A percentile compares a stretch with the other conserved stretches of the same genome.
Evolutionary conservation across 1,140 invertebrate species (phyloP).

Genomic region (Lutraria rhynchaena): DNA sequence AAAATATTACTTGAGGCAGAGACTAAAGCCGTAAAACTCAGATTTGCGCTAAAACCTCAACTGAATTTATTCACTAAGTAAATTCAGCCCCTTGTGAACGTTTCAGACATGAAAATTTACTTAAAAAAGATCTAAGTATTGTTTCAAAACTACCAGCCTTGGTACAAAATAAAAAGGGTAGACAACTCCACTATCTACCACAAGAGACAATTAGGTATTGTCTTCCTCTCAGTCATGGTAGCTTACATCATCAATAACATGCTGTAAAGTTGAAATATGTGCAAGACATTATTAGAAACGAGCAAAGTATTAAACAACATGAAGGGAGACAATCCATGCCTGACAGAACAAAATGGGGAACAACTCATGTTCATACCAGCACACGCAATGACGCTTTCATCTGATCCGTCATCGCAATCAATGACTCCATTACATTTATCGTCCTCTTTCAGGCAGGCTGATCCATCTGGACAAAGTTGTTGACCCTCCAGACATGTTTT

Average conservation of each 20-base stretch:
- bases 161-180: too few relatives aligned
- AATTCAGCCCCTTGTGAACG: too few relatives aligned
- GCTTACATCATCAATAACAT: background rate
- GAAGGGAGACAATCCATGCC: slow-evolving; percentile 31
- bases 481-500: background rate
- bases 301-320: background rate
- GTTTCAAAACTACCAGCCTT: too few relatives aligned
- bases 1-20: too few relatives aligned
- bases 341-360: slow-evolving; percentile 16
- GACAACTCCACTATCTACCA: background rate
- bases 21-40: too few relatives aligned
- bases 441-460: background rate
- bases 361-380: slow-evolving; percentile 7
- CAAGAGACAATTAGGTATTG: background rate
- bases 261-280: background rate
- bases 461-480: slow-evolving; percentile 8
- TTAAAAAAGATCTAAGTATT: too few relatives aligned
- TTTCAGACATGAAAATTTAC: too few relatives aligned
- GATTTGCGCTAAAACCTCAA: too few relatives aligned
- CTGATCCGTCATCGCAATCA: slow-evolving; percentile 9
- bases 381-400: background rate
- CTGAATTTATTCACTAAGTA: too few relatives aligned
- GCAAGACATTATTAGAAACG: background rate
- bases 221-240: background rate
- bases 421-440: background rate